Percentiles rank a stretch among this genome's conserved stretches.
Conservation (phyloP, 1,140 invertebrate species). For the Wasmannia auropunctata region DNA sequence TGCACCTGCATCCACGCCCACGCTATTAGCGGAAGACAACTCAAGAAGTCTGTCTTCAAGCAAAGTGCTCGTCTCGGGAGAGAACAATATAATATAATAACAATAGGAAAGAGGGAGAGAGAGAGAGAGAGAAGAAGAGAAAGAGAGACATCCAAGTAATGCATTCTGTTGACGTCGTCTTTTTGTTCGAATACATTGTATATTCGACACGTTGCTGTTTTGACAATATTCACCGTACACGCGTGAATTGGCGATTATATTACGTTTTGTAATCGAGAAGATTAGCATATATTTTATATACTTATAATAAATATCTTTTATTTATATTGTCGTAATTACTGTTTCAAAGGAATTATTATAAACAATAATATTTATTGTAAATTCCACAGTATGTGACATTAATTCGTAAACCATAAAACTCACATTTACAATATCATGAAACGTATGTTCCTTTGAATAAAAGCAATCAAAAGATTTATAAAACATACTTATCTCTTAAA, state of each 20-base stretch:
- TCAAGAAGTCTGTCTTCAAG: slow-evolving; percentile 27
- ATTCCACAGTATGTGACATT: neutral
- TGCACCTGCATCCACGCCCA: slow-evolving; percentile 64
- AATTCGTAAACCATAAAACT: neutral
- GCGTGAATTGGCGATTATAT: neutral
- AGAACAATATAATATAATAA: slow-evolving; percentile 35
- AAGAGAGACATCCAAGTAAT: neutral
- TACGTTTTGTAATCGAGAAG: neutral
- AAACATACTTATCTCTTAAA: neutral
- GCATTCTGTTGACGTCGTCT: neutral
- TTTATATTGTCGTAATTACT: neutral
- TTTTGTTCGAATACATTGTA: neutral
- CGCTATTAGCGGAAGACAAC: slow-evolving; percentile 39
- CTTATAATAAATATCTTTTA: neutral
- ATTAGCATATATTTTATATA: neutral
- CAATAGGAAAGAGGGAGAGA: slow-evolving; percentile 16
- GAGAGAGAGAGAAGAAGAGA: neutral
- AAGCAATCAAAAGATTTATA: neutral
- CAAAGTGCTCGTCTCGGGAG: neutral
- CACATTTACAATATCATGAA: neutral
- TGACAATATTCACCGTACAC: neutral
- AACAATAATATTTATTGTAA: neutral
- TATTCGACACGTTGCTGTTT: neutral
- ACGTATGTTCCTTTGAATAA: neutral
- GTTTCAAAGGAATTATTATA: neutral